phyloP scores from a whole-genome alignment of 2,888 invertebrate genomes.

The Rhingia campestris region DNA sequence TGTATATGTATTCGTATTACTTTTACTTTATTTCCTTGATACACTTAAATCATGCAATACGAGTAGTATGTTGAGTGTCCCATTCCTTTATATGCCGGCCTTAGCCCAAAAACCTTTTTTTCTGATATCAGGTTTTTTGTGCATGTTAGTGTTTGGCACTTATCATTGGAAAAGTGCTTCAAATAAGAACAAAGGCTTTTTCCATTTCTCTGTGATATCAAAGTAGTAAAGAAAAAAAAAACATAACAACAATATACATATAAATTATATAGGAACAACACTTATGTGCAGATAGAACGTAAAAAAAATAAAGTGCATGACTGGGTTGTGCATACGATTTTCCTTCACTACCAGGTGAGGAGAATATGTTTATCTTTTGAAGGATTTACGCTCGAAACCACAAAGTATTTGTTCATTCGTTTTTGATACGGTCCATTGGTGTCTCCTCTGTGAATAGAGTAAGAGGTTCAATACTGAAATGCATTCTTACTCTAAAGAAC shows the following conservation, averaged over 20 bases:
- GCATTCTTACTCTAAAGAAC: no score
- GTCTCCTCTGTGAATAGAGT: no score
- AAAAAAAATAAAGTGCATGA: no score
- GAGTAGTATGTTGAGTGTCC: conserved; percentile 17
- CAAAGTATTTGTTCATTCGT: no score
- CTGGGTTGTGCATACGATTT: no score
- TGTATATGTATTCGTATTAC: neutral
- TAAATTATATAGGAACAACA: no score
- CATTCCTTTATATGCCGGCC: conserved; percentile 37
- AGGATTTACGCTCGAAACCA: no score
- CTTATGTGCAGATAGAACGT: no score
- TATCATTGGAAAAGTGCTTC: conserved; percentile 69
- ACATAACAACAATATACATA: conserved; percentile 13
- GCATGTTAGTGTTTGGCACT: conserved; percentile 24
- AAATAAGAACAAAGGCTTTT: conserved; percentile 58
- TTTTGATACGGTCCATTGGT: no score
- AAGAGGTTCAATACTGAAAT: no score
- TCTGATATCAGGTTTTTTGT: conserved; percentile 2
- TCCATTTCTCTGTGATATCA: conserved; percentile 41
- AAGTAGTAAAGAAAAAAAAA: conserved; percentile 14
- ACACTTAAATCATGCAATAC: conserved; percentile 55
- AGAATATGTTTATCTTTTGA: no score
- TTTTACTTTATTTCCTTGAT: conserved; percentile 55
- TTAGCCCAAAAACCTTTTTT: conserved; percentile 48
- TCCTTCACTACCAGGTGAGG: no score